Evolutionary conservation across 2,888 invertebrate species (phyloP), one percentile per base, ranked within the genome.

Genomic region (Idaea biselata): DNA sequence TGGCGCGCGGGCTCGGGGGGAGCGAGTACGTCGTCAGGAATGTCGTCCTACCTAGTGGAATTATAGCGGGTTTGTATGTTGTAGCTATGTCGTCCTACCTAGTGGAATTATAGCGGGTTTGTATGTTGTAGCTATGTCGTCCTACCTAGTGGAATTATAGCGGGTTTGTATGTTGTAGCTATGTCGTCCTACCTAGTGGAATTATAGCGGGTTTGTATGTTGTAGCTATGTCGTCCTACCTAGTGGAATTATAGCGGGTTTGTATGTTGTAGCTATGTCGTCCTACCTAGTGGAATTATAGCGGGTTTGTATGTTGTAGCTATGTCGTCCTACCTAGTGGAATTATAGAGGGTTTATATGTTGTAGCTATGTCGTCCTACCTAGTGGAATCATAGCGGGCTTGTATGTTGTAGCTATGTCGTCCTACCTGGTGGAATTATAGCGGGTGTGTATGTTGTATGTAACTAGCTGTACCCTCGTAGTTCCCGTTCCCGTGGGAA

Each of bases 1-100:
- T 96, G 61, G 88, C 93, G 63, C 75, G 80, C 58, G 94, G 93
- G 1, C 74, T 96, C 16, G 95, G 95, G 0, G 94, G 94, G 2
- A 72, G 84, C 2, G 86, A 93, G 18, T 95, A 93, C 73, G 86
- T 95, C 0, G 84, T 88, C 32, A 93, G 85, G 62, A 89, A 94
- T 65, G 80, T 95, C 0, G 80, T 80, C 69, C 91, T 95, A 59
- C 93, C 93, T 59, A 86, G 87, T 60, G 94, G 94, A 11, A 86
- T 94, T 73, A 81, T 90, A 66, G 89, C 94, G 64, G 94, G 95
- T 55, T 1, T 16, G 55, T 17, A 55, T 55, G 1, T 16, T 17
- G 16, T 3, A 14, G 1, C 7, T 16, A 16, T 65, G 80, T 95
- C 0, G 80, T 80, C 69, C 91, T 95, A 59, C 93, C 93, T 59